Evolutionary conservation across 2,888 invertebrate genomes (phyloP).

Genomic region (Cerceris rybyensis): DNA sequence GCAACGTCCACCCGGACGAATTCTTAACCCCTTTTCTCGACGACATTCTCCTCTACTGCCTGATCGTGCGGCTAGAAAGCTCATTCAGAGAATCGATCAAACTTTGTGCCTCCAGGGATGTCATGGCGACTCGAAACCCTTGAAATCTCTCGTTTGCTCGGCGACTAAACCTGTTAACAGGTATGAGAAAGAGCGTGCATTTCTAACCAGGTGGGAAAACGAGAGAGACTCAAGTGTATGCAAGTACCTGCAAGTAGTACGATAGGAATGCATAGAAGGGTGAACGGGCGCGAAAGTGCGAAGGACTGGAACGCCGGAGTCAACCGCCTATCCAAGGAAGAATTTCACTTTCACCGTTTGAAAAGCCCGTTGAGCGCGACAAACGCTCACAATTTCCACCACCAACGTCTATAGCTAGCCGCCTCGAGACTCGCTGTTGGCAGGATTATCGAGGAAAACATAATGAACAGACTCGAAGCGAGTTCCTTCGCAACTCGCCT

Average conservation of each 20-base stretch:
- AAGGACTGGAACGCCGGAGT: constrained; percentile 57
- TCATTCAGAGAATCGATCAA: constrained; percentile 54
- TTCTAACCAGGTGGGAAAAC: too few relatives aligned
- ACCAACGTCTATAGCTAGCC: constrained; percentile 4
- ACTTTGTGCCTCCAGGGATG: constrained; percentile 33
- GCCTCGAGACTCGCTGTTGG: constrained; percentile 14
- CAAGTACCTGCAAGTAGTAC: background rate
- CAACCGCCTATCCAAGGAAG: constrained; percentile 51
- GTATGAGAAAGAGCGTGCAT: too few relatives aligned
- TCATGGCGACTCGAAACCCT: background rate
- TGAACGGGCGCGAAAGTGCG: constrained; percentile 61
- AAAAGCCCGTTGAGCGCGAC: constrained; percentile 60
- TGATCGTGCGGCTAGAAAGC: background rate
- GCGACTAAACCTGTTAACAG: background rate
- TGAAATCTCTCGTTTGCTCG: background rate
- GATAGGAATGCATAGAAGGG: constrained; percentile 44
- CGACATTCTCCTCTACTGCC: constrained; percentile 51
- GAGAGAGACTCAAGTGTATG: background rate
- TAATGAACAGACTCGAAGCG: background rate
- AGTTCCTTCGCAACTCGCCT: too few relatives aligned
- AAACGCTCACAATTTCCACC: constrained; percentile 46
- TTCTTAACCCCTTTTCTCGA: constrained; percentile 58
- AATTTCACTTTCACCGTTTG: constrained; percentile 74
- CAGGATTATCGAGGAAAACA: background rate
- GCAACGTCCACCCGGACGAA: constrained; percentile 68